phyloP scores from a whole-genome alignment of 23 tunicate species.

The Trididemnum nubilum region DNA sequence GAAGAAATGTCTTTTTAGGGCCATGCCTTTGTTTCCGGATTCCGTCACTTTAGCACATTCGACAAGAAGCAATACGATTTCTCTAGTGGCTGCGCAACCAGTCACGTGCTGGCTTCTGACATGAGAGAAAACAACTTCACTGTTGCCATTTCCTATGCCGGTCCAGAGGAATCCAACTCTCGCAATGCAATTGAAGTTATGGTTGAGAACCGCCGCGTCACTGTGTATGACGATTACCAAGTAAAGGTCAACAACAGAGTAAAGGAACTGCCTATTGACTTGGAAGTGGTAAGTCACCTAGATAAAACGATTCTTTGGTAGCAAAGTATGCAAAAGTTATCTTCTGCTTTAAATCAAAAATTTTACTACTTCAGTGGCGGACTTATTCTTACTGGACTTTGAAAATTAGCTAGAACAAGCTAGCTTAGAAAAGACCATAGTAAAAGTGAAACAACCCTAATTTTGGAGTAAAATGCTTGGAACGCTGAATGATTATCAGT shows the following conservation, averaged over 20 bases:
- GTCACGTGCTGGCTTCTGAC: conserved; percentile 72
- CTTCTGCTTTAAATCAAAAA: too few species aligned
- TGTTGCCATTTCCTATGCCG: conserved; percentile 66
- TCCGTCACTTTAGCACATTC: conserved; percentile 94
- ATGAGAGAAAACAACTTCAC: conserved; percentile 63
- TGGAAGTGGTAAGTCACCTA: conserved; percentile 45
- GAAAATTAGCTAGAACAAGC: too few species aligned
- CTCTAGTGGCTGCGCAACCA: conserved; percentile 73
- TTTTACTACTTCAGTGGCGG: too few species aligned
- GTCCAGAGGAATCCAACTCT: neutral
- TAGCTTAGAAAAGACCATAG: too few species aligned
- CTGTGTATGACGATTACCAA: conserved; percentile 32
- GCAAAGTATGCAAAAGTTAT: too few species aligned
- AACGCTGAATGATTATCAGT: too few species aligned
- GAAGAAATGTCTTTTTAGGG: too few species aligned
- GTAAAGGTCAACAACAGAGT: conserved; percentile 33
- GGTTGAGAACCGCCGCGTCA: conserved; percentile 40
- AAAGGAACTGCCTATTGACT: conserved; percentile 38
- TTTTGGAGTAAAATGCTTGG: too few species aligned
- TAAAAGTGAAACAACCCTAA: too few species aligned
- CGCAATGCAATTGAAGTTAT: conserved; percentile 44
- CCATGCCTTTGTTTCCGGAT: conserved; percentile 79
- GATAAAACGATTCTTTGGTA: too few species aligned
- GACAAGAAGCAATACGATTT: conserved; percentile 72
- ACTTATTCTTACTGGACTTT: too few species aligned